Evolutionary conservation across 2,113 vertebrate genomes (phyloP), one percentile per base, ranked within the genome.

Genomic region (Anoplopoma fimbria): DNA sequence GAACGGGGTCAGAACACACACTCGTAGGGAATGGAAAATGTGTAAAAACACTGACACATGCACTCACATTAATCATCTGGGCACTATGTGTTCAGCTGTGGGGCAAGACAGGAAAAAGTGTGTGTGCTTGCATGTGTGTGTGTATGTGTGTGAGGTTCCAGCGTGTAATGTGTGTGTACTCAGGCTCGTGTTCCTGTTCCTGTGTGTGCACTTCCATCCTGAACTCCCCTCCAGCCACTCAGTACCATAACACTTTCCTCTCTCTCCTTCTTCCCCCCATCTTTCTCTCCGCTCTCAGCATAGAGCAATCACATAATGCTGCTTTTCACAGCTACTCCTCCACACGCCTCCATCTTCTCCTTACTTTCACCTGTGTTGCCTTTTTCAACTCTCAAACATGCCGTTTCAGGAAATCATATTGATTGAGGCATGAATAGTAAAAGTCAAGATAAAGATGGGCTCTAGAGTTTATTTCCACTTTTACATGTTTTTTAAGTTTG

Each of bases 21-120:
- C 57, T 71, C 21, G n/a, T 75, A 60, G 68, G 68, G 73, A 88
- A 69, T 45, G 60, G 87, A 83, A 85, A 90, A 87, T 79, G 83
- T 90, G 87, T 86, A 69, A 89, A 93, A 91, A 91, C 85, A 85
- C 57, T 85, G 83, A 91, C 87, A 88, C 88, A 34, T 78, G 62
- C 82, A 75, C 68, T 85, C 85, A 88, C 88, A 91, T 90, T 90
- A 93, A 93, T 93, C 92, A 92, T 92, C 75, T 69, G 87, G 85
- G 83, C 69, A 62, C 81, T 23, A 72, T 83, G 69, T 91, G 90
- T 81, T 93, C 83, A 82, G 89, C 92, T 91, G 83, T 75, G 79
- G 89, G 90, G 83, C 83, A 87, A 69, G 61, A 82, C 47, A 68
- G 57, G 34, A 68, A 60, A 51, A 55, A n/a, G 69, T 74, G 60